phyloP scores from a whole-genome alignment of 2,888 invertebrate genomes.

The Alloplasta piceator region DNA sequence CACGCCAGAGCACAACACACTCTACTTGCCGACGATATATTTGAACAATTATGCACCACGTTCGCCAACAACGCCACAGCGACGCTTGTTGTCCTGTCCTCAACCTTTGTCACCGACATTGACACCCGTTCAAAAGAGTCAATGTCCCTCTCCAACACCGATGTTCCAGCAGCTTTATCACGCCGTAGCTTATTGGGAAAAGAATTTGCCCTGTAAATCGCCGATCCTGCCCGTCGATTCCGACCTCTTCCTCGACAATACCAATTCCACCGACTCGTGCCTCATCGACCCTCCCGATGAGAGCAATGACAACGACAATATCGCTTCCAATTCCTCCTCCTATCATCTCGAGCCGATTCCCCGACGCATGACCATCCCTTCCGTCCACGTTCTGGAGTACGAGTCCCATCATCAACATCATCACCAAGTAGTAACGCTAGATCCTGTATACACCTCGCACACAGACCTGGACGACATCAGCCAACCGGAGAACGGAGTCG shows the following conservation, averaged over 20 bases:
- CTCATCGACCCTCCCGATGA: constrained; percentile 56
- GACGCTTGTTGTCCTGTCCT: constrained; percentile 77
- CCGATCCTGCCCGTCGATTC: constrained; percentile 69
- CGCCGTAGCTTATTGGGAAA: constrained; percentile 81
- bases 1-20: constrained; percentile 62
- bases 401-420: constrained; percentile 68
- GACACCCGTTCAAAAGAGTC: constrained; percentile 68
- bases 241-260: constrained; percentile 44
- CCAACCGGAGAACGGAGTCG: constrained; percentile 87
- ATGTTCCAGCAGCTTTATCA: constrained; percentile 84
- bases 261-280: constrained; percentile 53
- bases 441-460: constrained; percentile 80
- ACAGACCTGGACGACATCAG: constrained; percentile 90
- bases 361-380: constrained; percentile 79
- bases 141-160: constrained; percentile 84
- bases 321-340: constrained; percentile 36
- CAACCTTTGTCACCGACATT: constrained; percentile 72
- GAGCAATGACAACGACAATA: constrained; percentile 25
- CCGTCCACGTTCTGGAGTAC: constrained; percentile 77
- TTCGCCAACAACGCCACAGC: constrained; percentile 75
- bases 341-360: constrained; percentile 58
- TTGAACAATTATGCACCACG: constrained; percentile 75
- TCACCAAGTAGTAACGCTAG: constrained; percentile 81
- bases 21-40: constrained; percentile 67
- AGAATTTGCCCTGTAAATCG: constrained; percentile 74